These are phyloP conservation scores for Synanceia verrucosa DNA, from an alignment of 2,797 vertebrate species.

Conservation along the genomic window DNA sequence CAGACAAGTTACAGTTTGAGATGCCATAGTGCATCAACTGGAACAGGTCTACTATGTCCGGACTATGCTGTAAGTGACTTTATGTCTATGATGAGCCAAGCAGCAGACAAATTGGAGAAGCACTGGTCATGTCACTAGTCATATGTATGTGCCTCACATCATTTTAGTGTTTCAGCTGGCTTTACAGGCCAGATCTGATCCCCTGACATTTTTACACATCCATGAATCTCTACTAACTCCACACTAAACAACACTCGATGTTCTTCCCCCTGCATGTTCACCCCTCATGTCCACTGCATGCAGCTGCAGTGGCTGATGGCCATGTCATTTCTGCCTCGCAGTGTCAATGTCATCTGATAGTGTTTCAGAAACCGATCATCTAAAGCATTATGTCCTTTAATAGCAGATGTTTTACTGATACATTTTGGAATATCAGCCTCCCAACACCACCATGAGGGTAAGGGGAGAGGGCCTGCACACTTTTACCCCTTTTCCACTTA, in stretches of 20 bases:
- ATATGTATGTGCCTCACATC: neutral
- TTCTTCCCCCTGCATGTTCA: no score
- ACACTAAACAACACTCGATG: neutral
- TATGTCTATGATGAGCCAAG: neutral
- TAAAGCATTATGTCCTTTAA: neutral
- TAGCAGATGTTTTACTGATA: neutral
- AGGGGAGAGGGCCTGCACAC: no score
- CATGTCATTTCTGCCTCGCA: no score
- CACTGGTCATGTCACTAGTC: neutral
- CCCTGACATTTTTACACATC: neutral
- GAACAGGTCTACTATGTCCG: slow-evolving; percentile 33
- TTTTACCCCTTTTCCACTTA: no score
- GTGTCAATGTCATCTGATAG: no score
- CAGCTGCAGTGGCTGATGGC: no score
- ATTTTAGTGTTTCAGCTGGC: neutral
- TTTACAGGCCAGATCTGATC: neutral
- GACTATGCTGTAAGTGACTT: slow-evolving; percentile 12
- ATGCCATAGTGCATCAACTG: slow-evolving; percentile 14
- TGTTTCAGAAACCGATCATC: neutral
- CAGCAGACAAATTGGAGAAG: neutral
- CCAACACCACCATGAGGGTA: no score
- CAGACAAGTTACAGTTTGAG: slow-evolving; percentile 55
- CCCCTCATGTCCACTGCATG: no score
- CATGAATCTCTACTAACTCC: neutral
- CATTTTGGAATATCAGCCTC: no score